Conservation (phyloP, 2,797 vertebrate species). For the Emydoidea blandingii region DNA sequence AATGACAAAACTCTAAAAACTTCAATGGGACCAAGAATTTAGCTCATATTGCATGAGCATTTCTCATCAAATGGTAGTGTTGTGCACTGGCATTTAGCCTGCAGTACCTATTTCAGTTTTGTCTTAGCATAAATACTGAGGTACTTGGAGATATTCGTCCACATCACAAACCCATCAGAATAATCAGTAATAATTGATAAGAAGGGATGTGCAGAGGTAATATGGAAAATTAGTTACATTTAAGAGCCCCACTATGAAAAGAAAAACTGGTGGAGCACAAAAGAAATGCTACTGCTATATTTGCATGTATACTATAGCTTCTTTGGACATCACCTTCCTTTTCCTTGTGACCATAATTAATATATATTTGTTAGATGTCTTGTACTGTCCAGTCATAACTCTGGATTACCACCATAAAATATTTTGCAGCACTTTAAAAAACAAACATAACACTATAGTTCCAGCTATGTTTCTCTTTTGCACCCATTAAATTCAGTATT, state of each 20-base stretch:
- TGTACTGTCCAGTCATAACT: background rate
- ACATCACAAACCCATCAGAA: background rate
- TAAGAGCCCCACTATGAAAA: background rate
- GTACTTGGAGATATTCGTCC: background rate
- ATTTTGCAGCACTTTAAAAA: background rate
- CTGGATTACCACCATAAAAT: background rate
- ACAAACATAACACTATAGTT: background rate
- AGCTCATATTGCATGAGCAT: background rate
- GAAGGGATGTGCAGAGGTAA: background rate
- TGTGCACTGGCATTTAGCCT: background rate
- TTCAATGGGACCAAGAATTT: background rate
- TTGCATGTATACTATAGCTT: background rate
- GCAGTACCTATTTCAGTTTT: background rate
- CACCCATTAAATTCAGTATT: background rate
- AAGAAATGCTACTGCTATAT: background rate
- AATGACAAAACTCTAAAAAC: background rate
- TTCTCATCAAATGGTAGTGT: accelerated
- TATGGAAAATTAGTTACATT: background rate
- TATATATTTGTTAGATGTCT: background rate
- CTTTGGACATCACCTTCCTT: background rate
- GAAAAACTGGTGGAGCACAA: background rate
- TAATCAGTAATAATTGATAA: background rate
- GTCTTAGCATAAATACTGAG: accelerated
- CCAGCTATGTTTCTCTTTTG: background rate
- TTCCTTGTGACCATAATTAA: background rate